Evolutionary conservation across 1,140 invertebrate species (phyloP), one percentile per base, ranked within the genome.

Genomic region (Sitodiplosis mosellana): DNA sequence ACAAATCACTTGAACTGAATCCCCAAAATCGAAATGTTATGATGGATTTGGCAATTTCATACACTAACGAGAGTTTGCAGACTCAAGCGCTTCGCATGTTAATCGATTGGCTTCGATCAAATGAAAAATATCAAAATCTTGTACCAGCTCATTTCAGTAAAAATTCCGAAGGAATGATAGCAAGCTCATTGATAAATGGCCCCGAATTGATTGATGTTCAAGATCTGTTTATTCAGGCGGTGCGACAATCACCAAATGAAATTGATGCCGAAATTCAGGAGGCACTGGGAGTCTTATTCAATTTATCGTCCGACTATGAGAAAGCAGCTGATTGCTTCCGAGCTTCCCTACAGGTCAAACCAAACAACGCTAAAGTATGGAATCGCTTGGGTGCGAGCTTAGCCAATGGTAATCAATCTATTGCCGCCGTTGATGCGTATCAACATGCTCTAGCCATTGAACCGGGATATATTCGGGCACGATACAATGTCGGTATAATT

Each of bases 401-500:
- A 53, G 95, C 95, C 15, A 99, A 99, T 69, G 88, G 91, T 53
- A 84, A 86, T 43, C 77, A 79, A 46, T 89, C 92, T 17, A 91
- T 93, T 59, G 90, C 98, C 72, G 93, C 95, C 15, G 85, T 99
- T 17, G 81, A 89, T 54, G 93, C 94, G 0, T 99, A 99, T 66
- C 80, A 90, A 58, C 76, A 80, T 58, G 93, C 95, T 41, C 68
- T 99, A 19, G 76, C 86, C 61, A 68, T 98, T 21, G 81, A 86
- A 46, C 95, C 95, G 3, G 93, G 94, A 14, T 98, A 94, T 63
- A 94, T 98, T 51, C 74, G 95, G 46, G 91, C 93, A 17, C 75
- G 95, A 53, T 98, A 95, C 59, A 99, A 99, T 70, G 80, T 99
- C 46, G 95, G 93, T 8, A 95, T 99, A 44, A 88, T 89, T 47